Evolutionary conservation across 2,888 invertebrate genomes (phyloP), one percentile per base, ranked within the genome.

Genomic region (Eristalis tenax): DNA sequence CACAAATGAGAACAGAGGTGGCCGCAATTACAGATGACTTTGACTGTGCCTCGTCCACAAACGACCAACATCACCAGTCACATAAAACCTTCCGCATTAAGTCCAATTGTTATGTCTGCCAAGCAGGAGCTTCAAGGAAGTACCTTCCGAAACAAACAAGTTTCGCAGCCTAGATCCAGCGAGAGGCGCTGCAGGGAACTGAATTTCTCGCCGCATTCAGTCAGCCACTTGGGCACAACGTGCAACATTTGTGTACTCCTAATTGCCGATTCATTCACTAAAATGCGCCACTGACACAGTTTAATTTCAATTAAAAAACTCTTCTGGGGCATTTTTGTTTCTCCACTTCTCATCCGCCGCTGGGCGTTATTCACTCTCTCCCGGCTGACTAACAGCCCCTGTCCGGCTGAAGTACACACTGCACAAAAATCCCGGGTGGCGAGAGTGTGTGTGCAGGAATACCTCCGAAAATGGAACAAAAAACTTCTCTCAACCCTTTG

Each of bases 211-310:
- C 76, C 68, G 26, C 28, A 76, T 26, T 26, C 59, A 28, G 4
- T 4, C 15, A 26, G 13, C n/a, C 22, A 22, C 56, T 8, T 8
- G 56, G 22, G 1, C 40, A 63, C 65, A 32, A 61, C 38, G 35
- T 23, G 56, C 65, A 85, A 76, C 81, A 81, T 77, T 85, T 85
- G 68, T 81, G 69, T 73, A 59, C 68, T 77, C 73, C 77, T 64
- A 74, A 73, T 71, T 50, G 40, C n/a, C 23, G 71, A 86, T 74
- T 78, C 77, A 86, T 86, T 86, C 73, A 78, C 69, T 71, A 74
- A 82, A 82, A 82, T 86, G 85, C 82, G 40, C 85, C 85, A 86
- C 82, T 86, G 85, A 86, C 85, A 86, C 85, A 82, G 82, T 86
- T 86, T 78, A 86, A 82, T 86, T 82, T 86, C 85, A 86, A 86